Conservation (phyloP, 2,888 invertebrate species). For the Caenorhabditis drosophilae region DNA sequence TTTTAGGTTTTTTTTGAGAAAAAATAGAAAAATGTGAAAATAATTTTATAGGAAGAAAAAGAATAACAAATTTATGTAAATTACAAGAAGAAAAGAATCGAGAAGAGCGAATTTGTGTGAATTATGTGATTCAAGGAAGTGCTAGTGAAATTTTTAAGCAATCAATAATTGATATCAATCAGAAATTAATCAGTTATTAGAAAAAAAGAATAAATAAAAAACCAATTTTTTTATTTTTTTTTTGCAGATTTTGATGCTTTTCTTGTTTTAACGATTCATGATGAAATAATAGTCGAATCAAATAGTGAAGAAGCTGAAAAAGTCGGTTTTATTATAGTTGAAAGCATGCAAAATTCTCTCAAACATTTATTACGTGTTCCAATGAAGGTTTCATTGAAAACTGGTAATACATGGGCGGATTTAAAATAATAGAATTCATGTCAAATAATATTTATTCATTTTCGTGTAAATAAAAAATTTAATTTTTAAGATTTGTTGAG, state of each 20-base stretch:
- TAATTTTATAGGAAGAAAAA: slow-evolving; percentile 28
- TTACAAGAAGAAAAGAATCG: slow-evolving; percentile 75
- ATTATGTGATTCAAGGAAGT: slow-evolving; percentile 87
- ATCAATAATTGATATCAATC: slow-evolving; percentile 83
- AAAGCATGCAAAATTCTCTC: slow-evolving; percentile 41
- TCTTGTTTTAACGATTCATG: slow-evolving; percentile 89
- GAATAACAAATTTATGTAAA: slow-evolving; percentile 6
- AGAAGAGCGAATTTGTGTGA: slow-evolving; percentile 93
- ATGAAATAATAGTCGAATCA: slow-evolving; percentile 93
- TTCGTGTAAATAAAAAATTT: slow-evolving; percentile 4
- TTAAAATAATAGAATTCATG: slow-evolving; percentile 14
- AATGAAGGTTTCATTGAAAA: slow-evolving; percentile 39
- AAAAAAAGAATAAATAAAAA: neutral
- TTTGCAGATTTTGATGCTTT: slow-evolving; percentile 55
- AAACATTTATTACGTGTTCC: slow-evolving; percentile 36
- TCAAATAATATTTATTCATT: neutral
- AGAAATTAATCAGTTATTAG: slow-evolving; percentile 70
- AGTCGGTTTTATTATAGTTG: slow-evolving; percentile 53
- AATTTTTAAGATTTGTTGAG: neutral
- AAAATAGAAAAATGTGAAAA: neutral
- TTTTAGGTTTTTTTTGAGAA: slow-evolving; percentile 76
- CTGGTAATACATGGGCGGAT: slow-evolving; percentile 40
- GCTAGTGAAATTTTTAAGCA: slow-evolving; percentile 93
- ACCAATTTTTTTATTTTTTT: neutral
- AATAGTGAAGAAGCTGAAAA: slow-evolving; percentile 72